Evolutionary conservation across 2,888 invertebrate genomes (phyloP).

Genomic region (Pseudococcus longispinus): DNA sequence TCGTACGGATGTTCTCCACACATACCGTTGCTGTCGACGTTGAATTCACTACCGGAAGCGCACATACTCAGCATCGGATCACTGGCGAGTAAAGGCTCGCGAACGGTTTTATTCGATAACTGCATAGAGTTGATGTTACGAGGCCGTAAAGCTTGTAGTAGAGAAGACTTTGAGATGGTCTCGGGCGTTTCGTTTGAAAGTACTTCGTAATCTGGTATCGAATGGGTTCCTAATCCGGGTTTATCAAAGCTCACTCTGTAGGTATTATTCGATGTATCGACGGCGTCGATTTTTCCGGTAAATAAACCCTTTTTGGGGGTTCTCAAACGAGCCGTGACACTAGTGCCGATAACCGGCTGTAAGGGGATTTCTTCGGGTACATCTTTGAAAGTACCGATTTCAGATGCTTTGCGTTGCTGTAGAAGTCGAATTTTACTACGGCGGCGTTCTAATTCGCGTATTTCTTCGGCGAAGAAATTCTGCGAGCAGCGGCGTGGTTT

Average conservation of each 20-base stretch:
- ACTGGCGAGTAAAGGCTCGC: constrained; percentile 47
- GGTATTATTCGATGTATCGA: constrained; percentile 91
- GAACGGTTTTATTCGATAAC: constrained; percentile 2
- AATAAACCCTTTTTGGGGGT: constrained; percentile 92
- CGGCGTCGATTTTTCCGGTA: constrained; percentile 91
- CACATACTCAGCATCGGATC: constrained; percentile 51
- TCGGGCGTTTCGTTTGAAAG: constrained; percentile 90
- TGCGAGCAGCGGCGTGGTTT: constrained; percentile 94
- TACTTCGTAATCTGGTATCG: constrained; percentile 96
- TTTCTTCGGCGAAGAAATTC: constrained; percentile 91
- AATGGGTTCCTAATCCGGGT: constrained; percentile 90
- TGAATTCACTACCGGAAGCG: constrained; percentile 21
- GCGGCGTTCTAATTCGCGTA: constrained; percentile 87
- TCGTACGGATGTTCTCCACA: constrained; percentile 57
- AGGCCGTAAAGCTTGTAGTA: constrained; percentile 58
- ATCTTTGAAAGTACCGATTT: constrained; percentile 79
- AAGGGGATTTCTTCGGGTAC: constrained; percentile 93
- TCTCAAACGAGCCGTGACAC: constrained; percentile 87
- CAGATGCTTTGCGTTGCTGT: constrained; percentile 88
- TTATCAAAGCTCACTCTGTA: constrained; percentile 95
- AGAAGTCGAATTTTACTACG: constrained; percentile 89
- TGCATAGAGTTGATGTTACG: constrained; percentile 33
- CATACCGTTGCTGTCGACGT: constrained; percentile 49
- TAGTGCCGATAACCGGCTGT: constrained; percentile 92
- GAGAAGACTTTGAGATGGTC: constrained; percentile 69